A percentile compares a stretch with the other conserved stretches of the same genome.
phyloP scores from a whole-genome alignment of 1,140 invertebrate genomes.

The Neotoxoptera formosana region DNA sequence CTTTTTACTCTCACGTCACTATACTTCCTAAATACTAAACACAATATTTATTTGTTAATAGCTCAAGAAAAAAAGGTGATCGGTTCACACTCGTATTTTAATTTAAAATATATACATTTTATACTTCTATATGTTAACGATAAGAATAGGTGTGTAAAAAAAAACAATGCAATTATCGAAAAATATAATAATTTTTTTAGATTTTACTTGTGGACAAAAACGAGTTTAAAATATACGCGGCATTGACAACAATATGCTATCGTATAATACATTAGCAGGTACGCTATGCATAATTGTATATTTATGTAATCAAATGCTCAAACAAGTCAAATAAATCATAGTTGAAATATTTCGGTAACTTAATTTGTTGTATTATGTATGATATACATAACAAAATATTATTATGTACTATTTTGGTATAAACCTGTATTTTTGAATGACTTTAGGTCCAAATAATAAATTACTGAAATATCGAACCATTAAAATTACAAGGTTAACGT shows the following conservation, averaged over 20 bases:
- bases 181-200: no score
- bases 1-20: neutral
- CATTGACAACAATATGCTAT: neutral
- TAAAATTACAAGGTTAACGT: neutral
- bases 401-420: neutral
- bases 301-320: neutral
- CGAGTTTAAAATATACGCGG: neutral
- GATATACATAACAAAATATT: no score
- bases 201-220: no score
- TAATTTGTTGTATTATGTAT: neutral
- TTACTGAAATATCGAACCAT: neutral
- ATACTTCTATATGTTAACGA: no score
- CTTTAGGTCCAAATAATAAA: neutral
- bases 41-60: no score
- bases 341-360: no score
- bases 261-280: neutral
- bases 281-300: neutral
- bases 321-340: neutral
- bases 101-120: no score
- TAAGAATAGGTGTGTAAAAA: no score
- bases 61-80: no score
- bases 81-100: no score
- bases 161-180: no score
- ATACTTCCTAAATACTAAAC: no score
- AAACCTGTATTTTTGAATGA: neutral